These are phyloP conservation scores for Molossus molossus DNA, from an alignment of 2,797 vertebrate species.

Conservation along the genomic window DNA sequence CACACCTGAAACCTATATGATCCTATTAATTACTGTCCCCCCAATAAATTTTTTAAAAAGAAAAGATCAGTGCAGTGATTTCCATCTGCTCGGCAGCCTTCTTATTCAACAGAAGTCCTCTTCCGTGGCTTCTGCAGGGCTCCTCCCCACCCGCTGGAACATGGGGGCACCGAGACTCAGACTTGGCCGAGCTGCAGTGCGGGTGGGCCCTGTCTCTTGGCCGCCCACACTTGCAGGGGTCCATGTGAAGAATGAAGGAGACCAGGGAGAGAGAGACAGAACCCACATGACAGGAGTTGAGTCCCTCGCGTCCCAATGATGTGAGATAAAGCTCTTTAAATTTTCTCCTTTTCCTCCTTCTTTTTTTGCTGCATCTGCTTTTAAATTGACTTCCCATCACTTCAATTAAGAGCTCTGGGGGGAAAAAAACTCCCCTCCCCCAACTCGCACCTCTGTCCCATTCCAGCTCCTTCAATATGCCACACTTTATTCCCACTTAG, in stretches of 20 bases:
- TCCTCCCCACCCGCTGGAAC: neutral
- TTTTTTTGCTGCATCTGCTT: neutral
- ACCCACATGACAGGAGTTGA: rapidly evolving
- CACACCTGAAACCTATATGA: neutral
- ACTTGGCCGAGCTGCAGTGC: neutral
- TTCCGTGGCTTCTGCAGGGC: neutral
- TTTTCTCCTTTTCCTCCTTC: neutral
- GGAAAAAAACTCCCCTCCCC: neutral
- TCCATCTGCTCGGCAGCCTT: neutral
- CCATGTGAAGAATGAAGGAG: neutral
- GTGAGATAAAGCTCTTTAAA: neutral
- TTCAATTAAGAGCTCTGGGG: neutral
- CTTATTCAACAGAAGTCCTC: neutral
- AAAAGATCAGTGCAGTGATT: neutral
- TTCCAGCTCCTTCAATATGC: neutral
- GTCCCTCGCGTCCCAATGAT: neutral
- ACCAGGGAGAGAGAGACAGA: neutral
- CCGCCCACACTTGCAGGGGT: neutral
- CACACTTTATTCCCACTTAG: neutral
- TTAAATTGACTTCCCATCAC: neutral
- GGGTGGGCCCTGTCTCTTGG: rapidly evolving
- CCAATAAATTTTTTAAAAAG: neutral
- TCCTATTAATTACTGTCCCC: neutral
- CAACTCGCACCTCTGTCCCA: neutral
- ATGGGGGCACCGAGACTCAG: neutral